Conservation (phyloP, 2,888 invertebrate genomes). For the Ennomos fuscantarius region DNA sequence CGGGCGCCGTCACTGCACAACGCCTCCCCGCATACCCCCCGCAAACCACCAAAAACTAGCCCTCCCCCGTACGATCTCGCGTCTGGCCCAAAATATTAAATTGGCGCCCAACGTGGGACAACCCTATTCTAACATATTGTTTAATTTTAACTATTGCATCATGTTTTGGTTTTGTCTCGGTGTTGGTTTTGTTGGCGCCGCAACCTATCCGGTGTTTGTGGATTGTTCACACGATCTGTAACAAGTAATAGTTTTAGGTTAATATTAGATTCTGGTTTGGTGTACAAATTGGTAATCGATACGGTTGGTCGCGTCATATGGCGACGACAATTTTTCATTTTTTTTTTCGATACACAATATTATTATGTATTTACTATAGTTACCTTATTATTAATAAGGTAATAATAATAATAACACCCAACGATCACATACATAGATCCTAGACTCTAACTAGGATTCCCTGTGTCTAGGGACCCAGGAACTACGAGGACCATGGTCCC, state of each 20-base stretch:
- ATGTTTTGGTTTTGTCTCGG: slow-evolving; percentile 47
- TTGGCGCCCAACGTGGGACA: slow-evolving; percentile 42
- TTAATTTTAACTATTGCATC: slow-evolving; percentile 49
- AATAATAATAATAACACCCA: too few relatives aligned
- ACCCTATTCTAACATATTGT: slow-evolving; percentile 41
- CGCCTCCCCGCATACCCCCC: slow-evolving; percentile 66
- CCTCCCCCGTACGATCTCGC: slow-evolving; percentile 19
- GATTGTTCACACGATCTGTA: slow-evolving; percentile 69
- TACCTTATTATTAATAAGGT: too few relatives aligned
- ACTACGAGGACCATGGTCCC: too few relatives aligned
- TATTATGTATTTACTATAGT: too few relatives aligned
- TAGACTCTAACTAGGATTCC: too few relatives aligned
- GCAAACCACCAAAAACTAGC: slow-evolving; percentile 37
- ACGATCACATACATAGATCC: too few relatives aligned
- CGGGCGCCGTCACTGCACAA: slow-evolving; percentile 81
- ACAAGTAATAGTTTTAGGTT: slow-evolving; percentile 69
- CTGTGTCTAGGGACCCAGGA: too few relatives aligned
- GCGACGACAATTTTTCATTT: slow-evolving; percentile 1
- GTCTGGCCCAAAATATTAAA: slow-evolving; percentile 32
- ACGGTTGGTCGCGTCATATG: slow-evolving; percentile 31
- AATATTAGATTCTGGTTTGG: slow-evolving; percentile 56
- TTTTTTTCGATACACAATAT: background rate
- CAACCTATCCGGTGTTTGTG: slow-evolving; percentile 62
- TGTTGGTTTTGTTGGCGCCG: slow-evolving; percentile 59
- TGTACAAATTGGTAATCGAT: slow-evolving; percentile 55